Percentiles rank a stretch among this genome's conserved stretches.
These are phyloP conservation scores for Limnothrissa miodon DNA, from an alignment of 2,113 vertebrate genomes.

Conservation along the genomic window DNA sequence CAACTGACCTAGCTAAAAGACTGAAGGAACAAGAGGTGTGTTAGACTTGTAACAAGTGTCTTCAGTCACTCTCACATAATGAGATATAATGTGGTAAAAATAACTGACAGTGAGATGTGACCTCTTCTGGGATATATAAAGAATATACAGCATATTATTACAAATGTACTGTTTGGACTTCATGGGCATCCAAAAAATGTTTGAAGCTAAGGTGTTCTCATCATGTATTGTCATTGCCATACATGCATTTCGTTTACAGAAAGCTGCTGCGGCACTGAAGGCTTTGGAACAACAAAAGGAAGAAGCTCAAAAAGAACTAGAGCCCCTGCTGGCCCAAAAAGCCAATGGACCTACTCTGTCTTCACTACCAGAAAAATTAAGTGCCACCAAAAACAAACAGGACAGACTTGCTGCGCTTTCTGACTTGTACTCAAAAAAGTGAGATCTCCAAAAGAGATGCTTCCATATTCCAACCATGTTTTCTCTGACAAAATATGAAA, in stretches of 20 bases:
- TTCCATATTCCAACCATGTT: neutral
- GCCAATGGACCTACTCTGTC: slow-evolving; percentile 63
- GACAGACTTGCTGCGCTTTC: slow-evolving; percentile 73
- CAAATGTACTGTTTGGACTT: neutral
- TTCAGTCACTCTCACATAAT: neutral
- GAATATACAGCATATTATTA: neutral
- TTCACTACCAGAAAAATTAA: slow-evolving; percentile 77
- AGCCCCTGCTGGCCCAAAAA: slow-evolving; percentile 73
- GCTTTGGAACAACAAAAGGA: slow-evolving; percentile 77
- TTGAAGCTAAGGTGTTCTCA: neutral
- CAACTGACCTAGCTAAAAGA: slow-evolving; percentile 75
- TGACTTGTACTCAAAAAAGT: slow-evolving; percentile 86
- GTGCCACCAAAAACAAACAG: slow-evolving; percentile 79
- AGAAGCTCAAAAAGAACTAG: slow-evolving; percentile 75
- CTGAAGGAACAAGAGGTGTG: slow-evolving; percentile 82
- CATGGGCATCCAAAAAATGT: neutral
- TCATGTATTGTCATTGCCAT: neutral
- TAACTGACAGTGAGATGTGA: neutral
- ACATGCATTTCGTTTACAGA: slow-evolving; percentile 63
- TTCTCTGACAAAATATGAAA: neutral
- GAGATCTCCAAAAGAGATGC: slow-evolving; percentile 49
- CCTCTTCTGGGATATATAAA: neutral
- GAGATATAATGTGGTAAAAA: neutral
- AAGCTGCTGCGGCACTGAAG: slow-evolving; percentile 69
- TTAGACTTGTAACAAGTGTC: neutral